Evolutionary conservation across 1,140 invertebrate genomes (phyloP).

Genomic region (Trichonephila inaurata): DNA sequence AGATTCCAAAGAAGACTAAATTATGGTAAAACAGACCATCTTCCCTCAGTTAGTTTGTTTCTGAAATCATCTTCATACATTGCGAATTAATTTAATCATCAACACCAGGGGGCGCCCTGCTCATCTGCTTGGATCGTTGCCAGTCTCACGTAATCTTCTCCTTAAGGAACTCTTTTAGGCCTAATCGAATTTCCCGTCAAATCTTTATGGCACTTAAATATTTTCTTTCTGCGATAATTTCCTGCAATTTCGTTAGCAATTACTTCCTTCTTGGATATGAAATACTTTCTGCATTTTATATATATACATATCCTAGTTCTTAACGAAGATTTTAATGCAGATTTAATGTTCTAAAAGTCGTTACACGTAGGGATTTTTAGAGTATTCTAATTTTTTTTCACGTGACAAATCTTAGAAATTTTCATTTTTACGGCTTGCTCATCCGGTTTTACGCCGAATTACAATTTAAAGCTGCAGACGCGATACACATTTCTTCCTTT

Average conservation of each 20-base stretch:
- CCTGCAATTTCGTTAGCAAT: slow-evolving; percentile 75
- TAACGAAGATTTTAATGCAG: slow-evolving; percentile 75
- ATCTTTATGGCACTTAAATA: slow-evolving; percentile 76
- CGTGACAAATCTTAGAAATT: slow-evolving; percentile 60
- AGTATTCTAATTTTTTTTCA: neutral
- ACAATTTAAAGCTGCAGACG: slow-evolving; percentile 47
- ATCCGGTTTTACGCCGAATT: slow-evolving; percentile 56
- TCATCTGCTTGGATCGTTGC: slow-evolving; percentile 67
- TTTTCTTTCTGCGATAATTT: slow-evolving; percentile 75
- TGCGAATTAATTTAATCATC: slow-evolving; percentile 74
- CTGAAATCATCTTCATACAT: slow-evolving; percentile 72
- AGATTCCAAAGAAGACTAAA: slow-evolving; percentile 49
- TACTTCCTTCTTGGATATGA: slow-evolving; percentile 59
- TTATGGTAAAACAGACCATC: slow-evolving; percentile 60
- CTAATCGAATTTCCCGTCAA: slow-evolving; percentile 75
- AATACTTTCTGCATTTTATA: slow-evolving; percentile 68
- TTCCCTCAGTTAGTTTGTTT: slow-evolving; percentile 59
- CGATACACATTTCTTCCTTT: neutral
- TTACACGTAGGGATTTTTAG: slow-evolving; percentile 66
- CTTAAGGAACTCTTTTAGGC: slow-evolving; percentile 75
- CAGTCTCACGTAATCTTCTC: slow-evolving; percentile 69
- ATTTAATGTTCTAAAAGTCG: slow-evolving; percentile 74
- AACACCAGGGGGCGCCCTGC: slow-evolving; percentile 57
- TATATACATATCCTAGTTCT: slow-evolving; percentile 17
- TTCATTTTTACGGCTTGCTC: slow-evolving; percentile 47